Evolutionary conservation across 2,888 invertebrate genomes (phyloP), one percentile per base, ranked within the genome.

Genomic region (Abrostola triplasia): DNA sequence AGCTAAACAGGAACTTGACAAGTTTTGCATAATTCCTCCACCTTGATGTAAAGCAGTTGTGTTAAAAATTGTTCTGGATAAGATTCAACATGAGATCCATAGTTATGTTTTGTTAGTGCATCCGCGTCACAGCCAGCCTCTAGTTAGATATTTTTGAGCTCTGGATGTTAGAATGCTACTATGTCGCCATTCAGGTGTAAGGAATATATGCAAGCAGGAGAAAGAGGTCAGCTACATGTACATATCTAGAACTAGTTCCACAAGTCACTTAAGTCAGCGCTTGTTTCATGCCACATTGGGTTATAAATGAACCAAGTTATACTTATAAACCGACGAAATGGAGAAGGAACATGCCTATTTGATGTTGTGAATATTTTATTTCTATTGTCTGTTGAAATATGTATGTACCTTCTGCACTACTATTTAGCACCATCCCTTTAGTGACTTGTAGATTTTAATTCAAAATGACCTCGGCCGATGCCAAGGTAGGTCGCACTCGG

Each of bases 61-160:
- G 63, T 79, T 67, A 88, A 92, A 92, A 92, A 93, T 92, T 92
- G 93, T 93, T 93, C 92, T 92, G 93, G 92, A 92, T 89, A 84
- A 84, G 83, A 85, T 86, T 85, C 77, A 82, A 85, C 88, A 84
- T 88, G 85, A 85, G 84, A 76, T 79, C 80, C 80, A 83, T 88
- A 84, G 82, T 82, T 82, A 83, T 85, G 83, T 84, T 88, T 88
- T 90, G 90, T 88, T 92, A 91, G 92, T 91, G 92, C 92, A 92
- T 91, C 90, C 82, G 86, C 86, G 85, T 88, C 88, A 85, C 85
- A 84, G 85, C 88, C 88, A 88, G 89, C 85, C 91, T 90, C 88
- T 83, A 80, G 75, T 84, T 85, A 87, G 80, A 83, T 76, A 84
- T 84, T 87, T 72, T 84, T 84, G 85, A 83, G 85, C 82, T 83